Conservation (phyloP, 1,140 invertebrate species). For the Idris sp. region DNA sequence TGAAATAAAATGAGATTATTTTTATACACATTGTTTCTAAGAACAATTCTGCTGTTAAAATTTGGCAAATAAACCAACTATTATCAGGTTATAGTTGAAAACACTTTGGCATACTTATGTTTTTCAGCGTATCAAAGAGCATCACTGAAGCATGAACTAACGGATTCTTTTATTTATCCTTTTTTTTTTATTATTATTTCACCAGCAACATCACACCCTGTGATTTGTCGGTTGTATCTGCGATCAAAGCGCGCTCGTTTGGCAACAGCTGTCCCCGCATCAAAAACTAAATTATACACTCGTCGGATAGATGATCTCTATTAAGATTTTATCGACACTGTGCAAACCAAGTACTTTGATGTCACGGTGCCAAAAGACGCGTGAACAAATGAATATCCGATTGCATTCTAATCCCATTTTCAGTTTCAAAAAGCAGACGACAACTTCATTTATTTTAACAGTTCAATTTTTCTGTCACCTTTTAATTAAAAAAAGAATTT, state of each 20-base stretch:
- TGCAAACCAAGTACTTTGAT: constrained; percentile 57
- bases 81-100: too few relatives aligned
- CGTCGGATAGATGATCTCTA: constrained; percentile 76
- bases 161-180: constrained; percentile 30
- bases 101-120: background rate
- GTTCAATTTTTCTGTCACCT: too few relatives aligned
- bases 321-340: constrained; percentile 75
- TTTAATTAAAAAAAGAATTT: too few relatives aligned
- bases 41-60: too few relatives aligned
- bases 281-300: constrained; percentile 77
- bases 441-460: constrained; percentile 42
- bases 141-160: constrained; percentile 8
- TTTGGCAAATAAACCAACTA: too few relatives aligned
- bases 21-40: too few relatives aligned
- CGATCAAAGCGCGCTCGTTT: constrained; percentile 72
- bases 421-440: constrained; percentile 18
- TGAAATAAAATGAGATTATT: too few relatives aligned
- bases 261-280: constrained; percentile 76
- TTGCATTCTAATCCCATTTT: constrained; percentile 57
- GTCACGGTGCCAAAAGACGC: constrained; percentile 53
- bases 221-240: constrained; percentile 71
- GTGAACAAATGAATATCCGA: constrained; percentile 55
- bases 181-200: constrained; percentile 44
- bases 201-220: constrained; percentile 58
- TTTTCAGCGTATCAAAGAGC: constrained; percentile 20